Evolutionary conservation across 2,797 vertebrate genomes (phyloP).

Genomic region (Melanotaenia nigrans): DNA sequence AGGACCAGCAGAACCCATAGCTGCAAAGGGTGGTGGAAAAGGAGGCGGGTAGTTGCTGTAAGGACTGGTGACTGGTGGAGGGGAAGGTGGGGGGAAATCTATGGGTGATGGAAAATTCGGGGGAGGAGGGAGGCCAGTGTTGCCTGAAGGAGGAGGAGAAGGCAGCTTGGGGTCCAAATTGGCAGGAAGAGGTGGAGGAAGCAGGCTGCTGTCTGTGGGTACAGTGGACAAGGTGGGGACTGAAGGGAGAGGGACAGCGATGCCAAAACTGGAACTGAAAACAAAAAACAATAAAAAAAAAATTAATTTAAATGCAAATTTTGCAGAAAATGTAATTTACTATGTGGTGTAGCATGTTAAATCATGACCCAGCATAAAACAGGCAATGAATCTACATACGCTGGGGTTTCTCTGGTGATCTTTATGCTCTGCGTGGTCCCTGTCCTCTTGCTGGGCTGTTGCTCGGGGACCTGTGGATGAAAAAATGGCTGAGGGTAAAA

Average conservation of each 20-base stretch:
- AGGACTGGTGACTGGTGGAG: conserved; percentile 28
- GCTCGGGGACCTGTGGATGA: conserved; percentile 49
- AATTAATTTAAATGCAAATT: neutral
- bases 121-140: conserved; percentile 35
- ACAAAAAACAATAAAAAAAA: neutral
- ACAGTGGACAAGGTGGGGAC: conserved; percentile 67
- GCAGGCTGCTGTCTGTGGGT: conserved; percentile 25
- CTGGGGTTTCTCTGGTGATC: conserved; percentile 28
- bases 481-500: neutral
- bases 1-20: neutral
- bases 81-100: conserved; percentile 51
- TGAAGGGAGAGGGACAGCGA: conserved; percentile 80
- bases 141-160: conserved; percentile 29
- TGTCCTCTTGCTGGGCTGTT: conserved; percentile 37
- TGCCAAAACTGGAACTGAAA: conserved; percentile 71
- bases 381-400: conserved; percentile 52
- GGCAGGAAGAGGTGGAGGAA: conserved; percentile 56
- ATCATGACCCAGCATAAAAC: neutral
- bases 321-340: neutral
- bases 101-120: conserved; percentile 41
- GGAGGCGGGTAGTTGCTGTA: conserved; percentile 41
- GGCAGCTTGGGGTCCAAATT: conserved; percentile 13
- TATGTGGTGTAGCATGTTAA: neutral
- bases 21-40: conserved; percentile 18
- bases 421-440: conserved; percentile 47